Evolutionary conservation across 1,140 invertebrate genomes (phyloP), one percentile per base, ranked within the genome.

Genomic region (Stegodyphus mimosarum): DNA sequence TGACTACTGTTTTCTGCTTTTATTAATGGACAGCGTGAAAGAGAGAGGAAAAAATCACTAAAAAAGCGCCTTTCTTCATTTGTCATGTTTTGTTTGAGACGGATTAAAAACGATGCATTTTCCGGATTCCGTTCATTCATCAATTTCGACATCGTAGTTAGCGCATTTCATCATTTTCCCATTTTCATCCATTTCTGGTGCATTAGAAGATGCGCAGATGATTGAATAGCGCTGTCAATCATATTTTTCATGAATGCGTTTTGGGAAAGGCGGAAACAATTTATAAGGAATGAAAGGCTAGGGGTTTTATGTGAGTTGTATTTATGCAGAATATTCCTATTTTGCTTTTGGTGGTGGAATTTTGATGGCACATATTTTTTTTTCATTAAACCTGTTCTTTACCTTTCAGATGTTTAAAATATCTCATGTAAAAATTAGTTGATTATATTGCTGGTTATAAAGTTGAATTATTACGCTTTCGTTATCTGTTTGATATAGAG

Each of bases 131-230:
- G 11, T 51, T 18, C 78, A 71, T 72, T 81, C 78, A 71, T 81
- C 78, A 51, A 72, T 60, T 60, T 55, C 64, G 78, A 81, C 78
- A 51, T 63, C n/a, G 13, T 48, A 81, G 78, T 81, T 71, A 81
- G 78, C 51, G 69, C 78, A 72, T 81, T 81, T 81, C 69, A 81
- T 81, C 78, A 81, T 81, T 81, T 81, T 81, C 69, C n/a, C 78
- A 81, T 81, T 69, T 81, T 72, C 69, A 81, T 81, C 78, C 51
- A 64, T 81, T 69, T 78, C 11, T 69, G 33, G 13, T 11, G 74
- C 60, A 66, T 79, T 55, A 13, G 64, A 6, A 50, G 15, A 13
- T 33, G 17, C 18, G 53, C 3, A 13, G 67, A 81, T 81, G 78
- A 81, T 81, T 33, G 53, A 81, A 48, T 72, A 69, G 7, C 52